Conservation (phyloP, 2,113 vertebrate genomes). For the Anser cygnoides region DNA sequence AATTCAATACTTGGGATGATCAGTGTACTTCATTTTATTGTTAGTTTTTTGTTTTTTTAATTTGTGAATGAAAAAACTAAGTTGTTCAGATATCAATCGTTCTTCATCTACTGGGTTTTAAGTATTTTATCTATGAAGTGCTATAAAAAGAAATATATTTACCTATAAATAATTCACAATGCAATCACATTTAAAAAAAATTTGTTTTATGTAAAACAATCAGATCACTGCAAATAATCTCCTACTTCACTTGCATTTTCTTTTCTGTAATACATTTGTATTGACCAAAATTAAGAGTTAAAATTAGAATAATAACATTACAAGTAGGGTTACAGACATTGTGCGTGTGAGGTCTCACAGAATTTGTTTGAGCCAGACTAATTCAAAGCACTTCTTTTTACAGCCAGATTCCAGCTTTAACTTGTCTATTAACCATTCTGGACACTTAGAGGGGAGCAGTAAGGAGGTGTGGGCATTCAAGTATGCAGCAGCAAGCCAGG, state of each 20-base stretch:
- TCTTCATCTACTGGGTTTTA: background rate
- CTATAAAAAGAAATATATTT: background rate
- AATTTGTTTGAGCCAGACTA: background rate
- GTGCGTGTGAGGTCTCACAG: background rate
- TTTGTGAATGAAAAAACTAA: background rate
- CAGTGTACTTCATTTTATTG: background rate
- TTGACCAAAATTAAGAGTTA: background rate
- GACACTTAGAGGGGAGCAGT: background rate
- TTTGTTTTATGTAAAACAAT: background rate
- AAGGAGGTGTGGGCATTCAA: accelerated
- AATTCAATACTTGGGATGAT: background rate
- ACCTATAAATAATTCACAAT: background rate
- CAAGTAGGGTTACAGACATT: background rate
- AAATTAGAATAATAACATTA: background rate
- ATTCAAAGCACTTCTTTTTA: background rate
- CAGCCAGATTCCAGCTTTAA: background rate
- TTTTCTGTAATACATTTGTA: background rate
- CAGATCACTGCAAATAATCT: background rate
- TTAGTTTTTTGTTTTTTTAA: background rate
- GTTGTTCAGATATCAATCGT: background rate
- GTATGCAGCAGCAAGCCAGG: background rate
- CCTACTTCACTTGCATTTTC: background rate
- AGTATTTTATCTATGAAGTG: background rate
- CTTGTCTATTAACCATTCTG: background rate
- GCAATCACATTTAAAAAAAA: background rate